Percentiles rank a stretch among this genome's conserved stretches.
Evolutionary conservation across 2,888 invertebrate genomes (phyloP).

Genomic region (Tuberolachnus salignus): DNA sequence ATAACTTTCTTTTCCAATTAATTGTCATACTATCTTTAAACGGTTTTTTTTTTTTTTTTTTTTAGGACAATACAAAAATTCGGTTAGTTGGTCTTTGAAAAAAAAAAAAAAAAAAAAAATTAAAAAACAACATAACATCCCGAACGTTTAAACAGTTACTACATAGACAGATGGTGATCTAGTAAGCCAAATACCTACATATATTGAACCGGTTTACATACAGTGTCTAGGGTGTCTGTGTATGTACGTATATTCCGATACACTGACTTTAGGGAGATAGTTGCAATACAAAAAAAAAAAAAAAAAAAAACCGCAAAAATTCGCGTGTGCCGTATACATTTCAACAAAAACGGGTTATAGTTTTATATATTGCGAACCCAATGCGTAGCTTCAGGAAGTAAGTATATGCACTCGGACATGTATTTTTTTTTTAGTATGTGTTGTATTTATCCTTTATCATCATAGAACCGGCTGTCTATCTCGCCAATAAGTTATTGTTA

Average conservation of each 20-base stretch:
- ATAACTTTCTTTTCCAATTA: constrained; percentile 7
- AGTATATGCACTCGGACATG: constrained; percentile 14
- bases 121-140: background rate
- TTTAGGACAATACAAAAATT: background rate
- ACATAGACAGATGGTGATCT: constrained; percentile 5
- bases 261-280: background rate
- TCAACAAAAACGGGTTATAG: constrained; percentile 5
- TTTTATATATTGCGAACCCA: constrained; percentile 4
- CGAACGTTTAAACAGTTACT: background rate
- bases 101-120: background rate
- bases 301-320: constrained; percentile 3
- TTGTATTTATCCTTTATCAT: constrained; percentile 7
- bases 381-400: constrained; percentile 36
- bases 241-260: background rate
- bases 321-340: constrained; percentile 4
- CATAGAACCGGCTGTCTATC: constrained; percentile 44
- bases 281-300: background rate
- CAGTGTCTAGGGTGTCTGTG: background rate
- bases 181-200: background rate
- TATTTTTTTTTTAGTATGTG: constrained; percentile 17
- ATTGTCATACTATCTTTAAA: background rate
- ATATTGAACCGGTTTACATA: constrained; percentile 23
- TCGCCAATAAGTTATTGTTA: too few relatives aligned
- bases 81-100: background rate
- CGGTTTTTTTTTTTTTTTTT: background rate